A percentile compares a stretch with the other conserved stretches of the same genome.
Evolutionary conservation across 2,113 vertebrate species (phyloP).

Genomic region (Zosterops borbonicus): DNA sequence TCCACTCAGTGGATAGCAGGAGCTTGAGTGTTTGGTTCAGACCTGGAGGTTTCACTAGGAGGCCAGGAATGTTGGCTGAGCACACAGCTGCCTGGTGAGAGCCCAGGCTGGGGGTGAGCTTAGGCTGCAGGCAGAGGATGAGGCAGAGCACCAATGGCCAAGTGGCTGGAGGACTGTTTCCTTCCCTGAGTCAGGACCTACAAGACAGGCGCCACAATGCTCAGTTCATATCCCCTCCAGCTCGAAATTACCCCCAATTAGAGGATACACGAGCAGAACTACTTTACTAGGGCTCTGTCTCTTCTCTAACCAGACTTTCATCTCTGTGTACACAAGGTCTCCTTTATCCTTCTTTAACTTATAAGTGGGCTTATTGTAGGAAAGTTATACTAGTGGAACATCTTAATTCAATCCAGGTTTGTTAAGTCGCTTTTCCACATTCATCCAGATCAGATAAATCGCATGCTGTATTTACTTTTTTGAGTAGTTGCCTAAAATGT

Average conservation of each 20-base stretch:
- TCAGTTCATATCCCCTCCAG: background rate
- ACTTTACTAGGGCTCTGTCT: background rate
- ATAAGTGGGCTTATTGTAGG: background rate
- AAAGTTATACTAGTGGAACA: background rate
- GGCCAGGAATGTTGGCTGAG: background rate
- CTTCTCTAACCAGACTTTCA: background rate
- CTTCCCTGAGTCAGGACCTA: background rate
- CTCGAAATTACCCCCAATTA: background rate
- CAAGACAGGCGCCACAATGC: background rate
- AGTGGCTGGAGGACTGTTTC: background rate
- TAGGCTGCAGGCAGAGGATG: background rate
- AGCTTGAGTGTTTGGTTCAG: background rate
- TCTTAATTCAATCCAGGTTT: conserved; percentile 54
- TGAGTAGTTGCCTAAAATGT: conserved; percentile 13
- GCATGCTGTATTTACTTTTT: conserved; percentile 23
- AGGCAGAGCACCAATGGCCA: background rate
- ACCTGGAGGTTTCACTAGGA: rapidly evolving
- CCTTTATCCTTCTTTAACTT: conserved; percentile 7
- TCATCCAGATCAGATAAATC: conserved; percentile 48
- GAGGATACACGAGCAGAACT: background rate
- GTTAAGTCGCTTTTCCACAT: conserved; percentile 14
- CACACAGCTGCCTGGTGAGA: rapidly evolving
- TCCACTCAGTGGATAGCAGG: background rate
- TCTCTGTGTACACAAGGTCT: conserved; percentile 1
- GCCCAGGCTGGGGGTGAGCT: background rate